These are phyloP conservation scores for Pimephales promelas DNA, from an alignment of 2,113 vertebrate species.

Conservation along the genomic window DNA sequence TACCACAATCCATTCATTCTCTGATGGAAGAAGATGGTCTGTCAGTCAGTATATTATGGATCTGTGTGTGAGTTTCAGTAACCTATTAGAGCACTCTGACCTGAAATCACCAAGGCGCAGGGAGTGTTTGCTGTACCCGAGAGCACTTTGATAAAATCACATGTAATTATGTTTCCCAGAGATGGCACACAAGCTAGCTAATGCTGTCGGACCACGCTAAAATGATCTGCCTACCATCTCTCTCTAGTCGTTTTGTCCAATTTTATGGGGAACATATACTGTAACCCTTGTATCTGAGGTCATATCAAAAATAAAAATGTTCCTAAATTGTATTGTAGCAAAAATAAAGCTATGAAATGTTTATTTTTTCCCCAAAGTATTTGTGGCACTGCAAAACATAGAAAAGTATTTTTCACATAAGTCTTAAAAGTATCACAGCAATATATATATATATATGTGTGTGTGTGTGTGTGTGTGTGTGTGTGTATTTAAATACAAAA, in stretches of 20 bases:
- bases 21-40: neutral
- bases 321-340: too few species aligned
- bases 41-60: neutral
- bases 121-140: neutral
- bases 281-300: neutral
- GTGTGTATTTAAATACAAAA: too few species aligned
- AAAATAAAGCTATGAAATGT: too few species aligned
- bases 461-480: too few species aligned
- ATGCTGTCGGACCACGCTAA: neutral
- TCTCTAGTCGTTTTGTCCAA: neutral
- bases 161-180: conserved; percentile 16
- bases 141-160: conserved; percentile 14
- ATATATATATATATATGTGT: too few species aligned
- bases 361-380: neutral
- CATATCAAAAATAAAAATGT: neutral
- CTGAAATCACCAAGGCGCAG: conserved; percentile 9
- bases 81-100: neutral
- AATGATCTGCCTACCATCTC: neutral
- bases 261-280: neutral
- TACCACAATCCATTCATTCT: neutral
- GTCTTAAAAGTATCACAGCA: neutral
- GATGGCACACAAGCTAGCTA: neutral
- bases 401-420: neutral
- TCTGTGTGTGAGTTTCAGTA: conserved; percentile 4
- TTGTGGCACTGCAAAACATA: neutral